Base-by-base conservation (phyloP, 1,140 invertebrate genomes). In the Bombus huntii region DNA sequence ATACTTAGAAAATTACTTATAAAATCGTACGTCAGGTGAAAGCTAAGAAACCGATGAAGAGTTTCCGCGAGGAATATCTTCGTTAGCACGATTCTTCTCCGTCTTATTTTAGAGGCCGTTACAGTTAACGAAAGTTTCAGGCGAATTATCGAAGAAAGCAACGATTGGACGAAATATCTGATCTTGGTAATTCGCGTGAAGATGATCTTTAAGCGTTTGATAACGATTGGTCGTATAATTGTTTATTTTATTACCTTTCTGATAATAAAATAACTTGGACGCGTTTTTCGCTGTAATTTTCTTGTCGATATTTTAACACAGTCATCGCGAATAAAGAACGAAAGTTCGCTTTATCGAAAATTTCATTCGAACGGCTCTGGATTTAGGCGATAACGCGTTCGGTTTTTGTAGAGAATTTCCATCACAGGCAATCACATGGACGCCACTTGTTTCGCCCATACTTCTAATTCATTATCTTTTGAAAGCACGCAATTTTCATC, bases 221-320 rank as follows among this genome's bases (percentile, higher is more conserved):
- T 82, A 82, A 75, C 80, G n/a, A 22, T 39, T 22, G 70, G 47
- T 10, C 70, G 39, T 73, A 47, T n/a, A 71, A 73, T 62, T 81
- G 53, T 57, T 18, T 53, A 22, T 59, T 82, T 82, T 82, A 82
- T 75, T 65, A 31, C 57, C 18, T 44, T 28, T 31, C 42, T 25
- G 70, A 82, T 75, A 59, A 82, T 82, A 13, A n/a, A 82, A 82
- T 10, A 22, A 4, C 2, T 66, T 39, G 15, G 22, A 25, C 57
- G 22, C 34, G 25, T 82, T 82, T 59, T 31, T 22, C 31, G 71
- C 39, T 22, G 72, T 75, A 44, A 72, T 66, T 37, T 66, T 62
- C 25, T 75, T 39, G 31, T 22, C 2, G 12, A 28, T 10, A 8
- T 8, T 25, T 34, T 2, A 25, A 12, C 9, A 13, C 37, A 5